A percentile compares a stretch with the other conserved stretches of the same genome.
Conservation (phyloP, 2,113 vertebrate species). For the Stercorarius parasiticus region DNA sequence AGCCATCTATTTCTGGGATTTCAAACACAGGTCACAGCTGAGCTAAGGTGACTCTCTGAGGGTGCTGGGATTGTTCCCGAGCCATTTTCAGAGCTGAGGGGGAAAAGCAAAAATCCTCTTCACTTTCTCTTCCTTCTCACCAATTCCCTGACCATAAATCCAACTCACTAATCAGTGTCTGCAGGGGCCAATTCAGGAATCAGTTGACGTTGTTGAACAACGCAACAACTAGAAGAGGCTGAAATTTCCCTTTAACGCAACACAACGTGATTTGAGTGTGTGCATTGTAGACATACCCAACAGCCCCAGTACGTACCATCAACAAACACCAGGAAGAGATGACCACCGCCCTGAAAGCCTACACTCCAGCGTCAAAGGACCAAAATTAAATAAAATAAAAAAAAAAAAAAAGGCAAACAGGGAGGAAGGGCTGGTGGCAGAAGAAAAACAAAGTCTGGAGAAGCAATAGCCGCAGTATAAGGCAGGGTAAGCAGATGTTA, state of each 20-base stretch:
- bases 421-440: not conserved
- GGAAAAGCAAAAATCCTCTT: not conserved
- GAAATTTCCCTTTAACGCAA: not conserved
- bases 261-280: not conserved
- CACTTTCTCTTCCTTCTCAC: not conserved
- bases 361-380: not conserved
- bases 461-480: not conserved
- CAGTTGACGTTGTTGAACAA: not conserved
- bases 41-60: not conserved
- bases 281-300: not conserved
- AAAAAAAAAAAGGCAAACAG: not conserved
- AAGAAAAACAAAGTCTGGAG: not conserved
- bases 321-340: not conserved
- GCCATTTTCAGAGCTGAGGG: not conserved
- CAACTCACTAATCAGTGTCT: not conserved
- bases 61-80: not conserved
- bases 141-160: not conserved
- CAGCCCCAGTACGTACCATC: not conserved
- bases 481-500: rapidly evolving
- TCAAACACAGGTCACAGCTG: not conserved
- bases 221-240: not conserved
- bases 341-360: not conserved
- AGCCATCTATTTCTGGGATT: not conserved
- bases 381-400: not conserved
- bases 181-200: not conserved